Evolutionary conservation across 2,888 invertebrate genomes (phyloP).

Genomic region (Pandemis heparana): DNA sequence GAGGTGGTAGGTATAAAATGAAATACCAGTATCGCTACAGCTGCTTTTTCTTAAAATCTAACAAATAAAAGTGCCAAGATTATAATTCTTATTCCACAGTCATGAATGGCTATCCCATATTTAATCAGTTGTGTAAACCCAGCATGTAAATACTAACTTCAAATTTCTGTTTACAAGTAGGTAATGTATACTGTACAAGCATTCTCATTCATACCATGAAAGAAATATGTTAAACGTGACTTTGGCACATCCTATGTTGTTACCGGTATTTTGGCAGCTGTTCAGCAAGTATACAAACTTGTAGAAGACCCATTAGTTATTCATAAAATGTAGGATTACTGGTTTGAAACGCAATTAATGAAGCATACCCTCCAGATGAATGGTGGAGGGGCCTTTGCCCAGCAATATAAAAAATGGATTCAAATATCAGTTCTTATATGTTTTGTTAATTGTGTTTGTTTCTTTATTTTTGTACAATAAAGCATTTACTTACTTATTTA

Average conservation of each 20-base stretch:
- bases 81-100: background rate
- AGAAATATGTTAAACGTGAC: conserved; percentile 9
- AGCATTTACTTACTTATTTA: too few relatives aligned
- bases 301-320: background rate
- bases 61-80: background rate
- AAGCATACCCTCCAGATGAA: background rate
- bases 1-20: too few relatives aligned
- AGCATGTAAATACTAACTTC: background rate
- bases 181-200: background rate
- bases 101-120: background rate
- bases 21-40: background rate
- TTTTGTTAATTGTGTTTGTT: too few relatives aligned
- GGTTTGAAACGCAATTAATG: background rate
- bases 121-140: background rate
- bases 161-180: conserved; percentile 3
- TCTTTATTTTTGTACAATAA: too few relatives aligned
- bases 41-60: background rate
- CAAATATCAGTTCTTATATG: too few relatives aligned
- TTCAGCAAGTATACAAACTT: conserved; percentile 13
- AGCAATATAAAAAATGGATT: too few relatives aligned
- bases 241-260: background rate
- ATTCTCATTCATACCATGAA: conserved; percentile 15
- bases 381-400: background rate
- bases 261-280: conserved; percentile 4
- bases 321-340: background rate